Base-by-base conservation (phyloP, 2,797 vertebrate species). In the Lepus townsendii region DNA sequence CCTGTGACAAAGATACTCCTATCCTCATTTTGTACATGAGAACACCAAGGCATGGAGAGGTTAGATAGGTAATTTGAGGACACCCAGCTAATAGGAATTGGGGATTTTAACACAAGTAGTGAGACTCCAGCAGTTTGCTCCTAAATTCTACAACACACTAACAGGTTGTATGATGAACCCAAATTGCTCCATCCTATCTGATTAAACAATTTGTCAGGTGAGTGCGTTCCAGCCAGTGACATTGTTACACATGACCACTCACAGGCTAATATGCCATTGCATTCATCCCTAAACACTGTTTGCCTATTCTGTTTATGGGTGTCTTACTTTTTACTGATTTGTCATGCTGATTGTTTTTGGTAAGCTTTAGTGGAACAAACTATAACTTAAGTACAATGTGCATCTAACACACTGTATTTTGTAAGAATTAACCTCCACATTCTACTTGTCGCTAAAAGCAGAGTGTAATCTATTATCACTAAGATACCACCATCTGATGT, bases 341-440 rank as follows among this genome's bases (percentile, higher is more conserved):
- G 35, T 84, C 60, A 35, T 65, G 42, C 52, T 83, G 54, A 77
- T 94, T 69, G 69, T 78, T 72, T 94, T 80, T 57, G 26, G 57
- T 90, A 88, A 85, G 32, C 9, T 86, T 27, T 75, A 30, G 79
- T 47, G 60, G 72, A 83, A 91, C n/a, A 87, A 91, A 88, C 66
- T 63, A 50, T 69, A 71, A 93, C 38, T 60, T 88, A 93, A 88
- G 60, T 60, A n/a, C 42, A 52, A 8, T 66, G 54, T 88, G 93
- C 52, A 85, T 47, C 71, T 88, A 90, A 38, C n/a, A 42, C 3
- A 16, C n/a, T 38, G 57, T 62, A 52, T 90, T 95, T 92, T 92
- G 26, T 93, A 80, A 90, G 93, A 96, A 92, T 92, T 95, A 75
- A 87, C 94, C 72, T 90, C 73, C 77, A 68, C 50, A 80, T 79